These are phyloP conservation scores for Ptiloglossa arizonensis DNA, from an alignment of 1,140 invertebrate species.

Conservation along the genomic window DNA sequence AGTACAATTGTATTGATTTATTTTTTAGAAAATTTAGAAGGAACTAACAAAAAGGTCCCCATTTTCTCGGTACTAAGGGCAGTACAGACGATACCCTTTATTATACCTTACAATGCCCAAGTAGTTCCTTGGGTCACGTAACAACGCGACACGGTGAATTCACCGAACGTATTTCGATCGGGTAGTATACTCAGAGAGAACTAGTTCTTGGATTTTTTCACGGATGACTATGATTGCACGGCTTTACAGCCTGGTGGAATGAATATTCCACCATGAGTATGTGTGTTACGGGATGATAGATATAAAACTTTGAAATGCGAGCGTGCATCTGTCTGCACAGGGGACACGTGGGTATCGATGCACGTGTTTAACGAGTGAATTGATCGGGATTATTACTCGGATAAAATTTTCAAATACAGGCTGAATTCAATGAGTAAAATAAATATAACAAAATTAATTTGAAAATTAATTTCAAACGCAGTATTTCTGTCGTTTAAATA, in stretches of 20 bases:
- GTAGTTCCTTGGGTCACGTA: constrained; percentile 20
- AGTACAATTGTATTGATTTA: too few relatives aligned
- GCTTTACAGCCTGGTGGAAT: constrained; percentile 15
- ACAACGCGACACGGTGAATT: constrained; percentile 30
- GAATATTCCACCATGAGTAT: constrained; percentile 14
- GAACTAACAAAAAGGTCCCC: too few relatives aligned
- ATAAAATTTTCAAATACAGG: too few relatives aligned
- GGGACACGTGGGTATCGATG: constrained; percentile 10
- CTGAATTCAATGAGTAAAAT: too few relatives aligned
- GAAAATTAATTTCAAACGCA: too few relatives aligned
- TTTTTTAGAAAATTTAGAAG: too few relatives aligned
- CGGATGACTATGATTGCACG: constrained; percentile 32
- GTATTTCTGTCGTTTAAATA: too few relatives aligned
- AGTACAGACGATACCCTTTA: too few relatives aligned
- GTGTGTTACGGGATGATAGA: constrained; percentile 33
- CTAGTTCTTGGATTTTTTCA: constrained; percentile 56
- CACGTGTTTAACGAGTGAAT: background rate
- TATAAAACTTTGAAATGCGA: background rate
- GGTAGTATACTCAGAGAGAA: constrained; percentile 37
- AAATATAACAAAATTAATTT: too few relatives aligned
- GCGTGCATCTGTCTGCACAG: too few relatives aligned
- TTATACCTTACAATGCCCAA: too few relatives aligned
- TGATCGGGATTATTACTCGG: background rate
- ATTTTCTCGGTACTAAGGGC: too few relatives aligned
- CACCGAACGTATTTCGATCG: constrained; percentile 57